phyloP scores from a whole-genome alignment of 2,888 invertebrate genomes.

The Coelopa pilipes region DNA sequence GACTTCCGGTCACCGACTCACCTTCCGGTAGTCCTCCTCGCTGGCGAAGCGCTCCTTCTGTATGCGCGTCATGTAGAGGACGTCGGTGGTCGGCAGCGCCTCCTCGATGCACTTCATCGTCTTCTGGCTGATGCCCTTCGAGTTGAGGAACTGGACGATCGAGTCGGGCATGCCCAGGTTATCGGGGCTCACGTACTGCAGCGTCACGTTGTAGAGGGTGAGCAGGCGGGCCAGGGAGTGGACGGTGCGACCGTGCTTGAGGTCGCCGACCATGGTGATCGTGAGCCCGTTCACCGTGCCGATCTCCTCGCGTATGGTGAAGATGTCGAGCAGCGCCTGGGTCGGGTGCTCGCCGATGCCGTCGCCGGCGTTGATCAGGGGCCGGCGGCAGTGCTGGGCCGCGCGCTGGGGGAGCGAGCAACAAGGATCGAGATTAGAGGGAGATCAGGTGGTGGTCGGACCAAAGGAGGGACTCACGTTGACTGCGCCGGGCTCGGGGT shows the following conservation, averaged over 20 bases:
- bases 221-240: constrained; percentile 95
- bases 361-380: constrained; percentile 98
- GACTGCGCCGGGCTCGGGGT: constrained; percentile 93
- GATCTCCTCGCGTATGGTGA: constrained; percentile 98
- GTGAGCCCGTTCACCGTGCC: constrained; percentile 98
- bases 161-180: constrained; percentile 91
- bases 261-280: constrained; percentile 97
- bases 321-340: constrained; percentile 96
- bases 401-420: constrained; percentile 73
- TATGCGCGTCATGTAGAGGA: constrained; percentile 98
- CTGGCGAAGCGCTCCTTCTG: constrained; percentile 91
- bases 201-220: constrained; percentile 91
- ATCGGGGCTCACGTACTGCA: constrained; percentile 91
- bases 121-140: constrained; percentile 80
- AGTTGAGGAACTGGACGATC: constrained; percentile 80
- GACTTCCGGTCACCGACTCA: constrained; percentile 63
- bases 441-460: too few relatives aligned
- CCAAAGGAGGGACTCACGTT: constrained; percentile 72
- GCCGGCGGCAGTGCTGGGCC: constrained; percentile 84
- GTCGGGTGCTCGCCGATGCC: constrained; percentile 98
- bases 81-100: constrained; percentile 92
- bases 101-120: constrained; percentile 78
- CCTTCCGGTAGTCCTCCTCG: constrained; percentile 87
- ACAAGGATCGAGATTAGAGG: not conserved
- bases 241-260: constrained; percentile 97